A percentile compares a stretch with the other conserved stretches of the same genome.
These are phyloP conservation scores for Popillia japonica DNA, from an alignment of 1,140 invertebrate genomes.

Conservation along the genomic window DNA sequence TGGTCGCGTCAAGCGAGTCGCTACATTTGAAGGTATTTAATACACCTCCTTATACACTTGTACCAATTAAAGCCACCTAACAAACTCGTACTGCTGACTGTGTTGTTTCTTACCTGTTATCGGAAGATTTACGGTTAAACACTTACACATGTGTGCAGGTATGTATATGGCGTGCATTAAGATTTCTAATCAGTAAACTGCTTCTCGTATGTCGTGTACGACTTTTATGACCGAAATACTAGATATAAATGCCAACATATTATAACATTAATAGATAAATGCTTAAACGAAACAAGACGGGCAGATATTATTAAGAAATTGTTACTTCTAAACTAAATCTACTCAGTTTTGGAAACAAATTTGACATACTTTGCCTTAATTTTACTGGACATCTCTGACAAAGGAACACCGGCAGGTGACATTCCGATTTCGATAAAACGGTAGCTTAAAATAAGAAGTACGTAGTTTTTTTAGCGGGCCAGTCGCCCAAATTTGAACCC, in stretches of 20 bases:
- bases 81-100: slow-evolving; percentile 28
- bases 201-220: background rate
- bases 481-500: too few species aligned
- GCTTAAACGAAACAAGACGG: too few species aligned
- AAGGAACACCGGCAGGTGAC: too few species aligned
- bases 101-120: slow-evolving; percentile 25
- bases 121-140: slow-evolving; percentile 11
- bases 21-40: slow-evolving; percentile 27
- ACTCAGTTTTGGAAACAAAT: too few species aligned
- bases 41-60: slow-evolving; percentile 31
- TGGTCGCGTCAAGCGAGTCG: slow-evolving; percentile 13
- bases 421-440: too few species aligned
- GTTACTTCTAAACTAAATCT: too few species aligned
- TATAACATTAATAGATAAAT: background rate
- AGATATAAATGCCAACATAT: background rate
- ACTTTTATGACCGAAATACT: background rate
- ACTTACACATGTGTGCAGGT: slow-evolving; percentile 8
- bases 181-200: slow-evolving; percentile 24
- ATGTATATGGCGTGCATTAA: slow-evolving; percentile 10
- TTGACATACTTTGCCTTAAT: too few species aligned
- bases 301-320: too few species aligned
- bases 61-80: slow-evolving; percentile 24
- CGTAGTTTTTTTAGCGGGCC: too few species aligned
- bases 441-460: too few species aligned
- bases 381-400: too few species aligned